Evolutionary conservation across 1,140 invertebrate species (phyloP).

Genomic region (Sitobion miscanthi): DNA sequence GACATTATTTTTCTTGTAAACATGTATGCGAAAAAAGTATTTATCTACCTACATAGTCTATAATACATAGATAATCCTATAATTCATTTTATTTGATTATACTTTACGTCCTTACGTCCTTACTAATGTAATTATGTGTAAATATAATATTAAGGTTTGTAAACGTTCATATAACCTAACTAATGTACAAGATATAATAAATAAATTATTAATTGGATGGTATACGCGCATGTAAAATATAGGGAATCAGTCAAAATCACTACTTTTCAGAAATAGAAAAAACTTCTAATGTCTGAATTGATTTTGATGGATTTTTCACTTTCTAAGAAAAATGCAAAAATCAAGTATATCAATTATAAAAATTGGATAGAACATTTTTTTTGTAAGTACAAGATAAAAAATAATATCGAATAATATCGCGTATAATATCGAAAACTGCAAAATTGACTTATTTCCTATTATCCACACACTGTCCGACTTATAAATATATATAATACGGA

Average conservation of each 20-base stretch:
- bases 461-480: not conserved
- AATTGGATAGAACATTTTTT: not conserved
- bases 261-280: not conserved
- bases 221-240: not conserved
- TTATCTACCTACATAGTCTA: no score
- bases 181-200: no score
- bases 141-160: no score
- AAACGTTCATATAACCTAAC: not conserved
- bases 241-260: not conserved
- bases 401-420: no score
- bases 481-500: not conserved
- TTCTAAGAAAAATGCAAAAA: not conserved
- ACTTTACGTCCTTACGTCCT: no score
- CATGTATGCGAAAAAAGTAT: no score
- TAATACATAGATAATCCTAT: no score
- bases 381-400: no score
- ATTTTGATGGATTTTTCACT: not conserved
- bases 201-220: not conserved
- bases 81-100: no score
- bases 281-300: not conserved
- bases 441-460: not conserved
- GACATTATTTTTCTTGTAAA: no score
- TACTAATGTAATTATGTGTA: no score
- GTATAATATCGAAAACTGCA: not conserved
- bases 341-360: not conserved